phyloP scores from a whole-genome alignment of 2,113 vertebrate species.

The Channa maculata region DNA sequence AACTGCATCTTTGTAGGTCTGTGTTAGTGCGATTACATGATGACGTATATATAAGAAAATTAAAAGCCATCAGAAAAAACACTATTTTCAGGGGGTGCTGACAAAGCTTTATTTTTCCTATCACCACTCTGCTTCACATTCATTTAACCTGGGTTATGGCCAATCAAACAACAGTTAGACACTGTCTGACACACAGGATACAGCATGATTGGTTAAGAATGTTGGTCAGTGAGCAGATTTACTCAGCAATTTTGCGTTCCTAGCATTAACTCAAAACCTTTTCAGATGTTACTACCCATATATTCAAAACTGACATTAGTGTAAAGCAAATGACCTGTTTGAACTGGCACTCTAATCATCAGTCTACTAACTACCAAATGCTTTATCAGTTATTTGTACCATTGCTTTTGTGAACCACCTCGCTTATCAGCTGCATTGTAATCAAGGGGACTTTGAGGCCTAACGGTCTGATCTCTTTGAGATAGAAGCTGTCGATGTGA shows the following conservation, averaged over 20 bases:
- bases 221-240: neutral
- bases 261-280: neutral
- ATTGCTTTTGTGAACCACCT: slow-evolving; percentile 46
- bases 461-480: slow-evolving; percentile 47
- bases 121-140: neutral
- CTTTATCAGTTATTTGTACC: slow-evolving; percentile 68
- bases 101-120: neutral
- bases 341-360: slow-evolving; percentile 37
- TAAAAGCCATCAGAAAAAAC: neutral
- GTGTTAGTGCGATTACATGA: neutral
- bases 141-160: neutral
- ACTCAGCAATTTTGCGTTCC: neutral
- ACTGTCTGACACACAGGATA: neutral
- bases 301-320: neutral
- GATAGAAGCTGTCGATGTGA: slow-evolving; percentile 3
- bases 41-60: slow-evolving; percentile 15
- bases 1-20: neutral
- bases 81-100: neutral
- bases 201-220: neutral
- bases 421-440: slow-evolving; percentile 73
- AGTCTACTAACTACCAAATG: slow-evolving; percentile 52
- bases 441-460: slow-evolving; percentile 78
- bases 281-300: neutral
- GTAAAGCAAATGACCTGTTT: slow-evolving; percentile 5
- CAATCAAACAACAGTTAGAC: no score